phyloP scores from a whole-genome alignment of 92 coral and sea anemone genomes.

The Diadumene lineata region DNA sequence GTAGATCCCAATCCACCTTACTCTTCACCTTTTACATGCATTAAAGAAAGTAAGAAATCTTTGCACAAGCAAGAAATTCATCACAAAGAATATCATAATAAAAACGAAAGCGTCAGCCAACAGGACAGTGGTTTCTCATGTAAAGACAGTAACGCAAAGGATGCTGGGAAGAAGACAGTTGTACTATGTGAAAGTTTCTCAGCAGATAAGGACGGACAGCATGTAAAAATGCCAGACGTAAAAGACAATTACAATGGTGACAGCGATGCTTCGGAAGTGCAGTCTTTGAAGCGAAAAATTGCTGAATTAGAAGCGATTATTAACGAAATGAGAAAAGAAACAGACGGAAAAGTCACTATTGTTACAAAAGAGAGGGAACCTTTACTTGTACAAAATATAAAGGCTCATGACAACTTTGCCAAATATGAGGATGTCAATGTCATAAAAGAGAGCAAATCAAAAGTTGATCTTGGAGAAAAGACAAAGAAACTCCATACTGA shows the following conservation, averaged over 20 bases:
- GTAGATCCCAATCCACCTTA: no score
- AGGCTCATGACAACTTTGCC: background rate
- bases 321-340: constrained; percentile 34
- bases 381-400: background rate
- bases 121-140: background rate
- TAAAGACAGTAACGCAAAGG: no score
- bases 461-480: background rate
- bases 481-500: background rate
- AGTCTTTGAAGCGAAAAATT: constrained; percentile 36
- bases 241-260: background rate
- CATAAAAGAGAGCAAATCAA: background rate
- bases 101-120: background rate
- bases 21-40: background rate
- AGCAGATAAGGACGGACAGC: background rate
- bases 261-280: constrained; percentile 36
- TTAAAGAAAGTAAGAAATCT: constrained; percentile 18
- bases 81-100: background rate
- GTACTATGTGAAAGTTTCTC: no score
- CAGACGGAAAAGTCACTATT: background rate
- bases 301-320: constrained; percentile 41
- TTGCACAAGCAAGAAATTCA: background rate
- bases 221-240: background rate
- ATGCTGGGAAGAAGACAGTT: background rate
- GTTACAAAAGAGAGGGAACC: background rate
- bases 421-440: background rate